A percentile compares a stretch with the other conserved stretches of the same genome.
These are phyloP conservation scores for Athalia circularis DNA, from an alignment of 2,888 invertebrate genomes.

Conservation along the genomic window DNA sequence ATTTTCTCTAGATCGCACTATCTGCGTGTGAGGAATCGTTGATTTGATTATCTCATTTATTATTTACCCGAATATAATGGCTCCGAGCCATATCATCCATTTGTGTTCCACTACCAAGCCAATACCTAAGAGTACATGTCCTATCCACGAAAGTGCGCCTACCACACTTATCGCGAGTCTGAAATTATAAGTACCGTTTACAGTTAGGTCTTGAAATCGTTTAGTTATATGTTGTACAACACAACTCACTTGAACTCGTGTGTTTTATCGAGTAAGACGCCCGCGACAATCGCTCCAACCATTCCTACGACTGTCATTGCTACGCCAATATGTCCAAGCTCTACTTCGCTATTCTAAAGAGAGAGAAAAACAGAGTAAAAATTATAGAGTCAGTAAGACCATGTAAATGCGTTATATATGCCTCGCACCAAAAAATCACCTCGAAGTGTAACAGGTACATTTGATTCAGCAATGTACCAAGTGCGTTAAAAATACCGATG, in stretches of 20 bases:
- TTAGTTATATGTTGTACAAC: background rate
- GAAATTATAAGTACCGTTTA: conserved; percentile 56
- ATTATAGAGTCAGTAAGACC: background rate
- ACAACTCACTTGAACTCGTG: conserved; percentile 79
- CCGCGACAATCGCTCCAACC: conserved; percentile 80
- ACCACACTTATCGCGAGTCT: conserved; percentile 76
- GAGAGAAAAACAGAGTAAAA: background rate
- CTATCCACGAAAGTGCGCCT: conserved; percentile 62
- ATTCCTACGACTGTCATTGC: conserved; percentile 80
- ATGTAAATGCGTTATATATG: background rate
- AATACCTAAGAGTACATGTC: conserved; percentile 64
- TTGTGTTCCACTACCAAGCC: conserved; percentile 61
- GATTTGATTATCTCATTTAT: too few relatives aligned
- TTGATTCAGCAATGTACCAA: conserved; percentile 78
- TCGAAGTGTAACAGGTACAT: conserved; percentile 77
- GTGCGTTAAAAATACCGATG: conserved; percentile 79
- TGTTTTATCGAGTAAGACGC: conserved; percentile 80
- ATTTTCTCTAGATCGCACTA: too few relatives aligned
- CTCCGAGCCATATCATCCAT: conserved; percentile 65
- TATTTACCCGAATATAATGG: conserved; percentile 64
- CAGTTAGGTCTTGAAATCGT: background rate
- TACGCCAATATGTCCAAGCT: conserved; percentile 80
- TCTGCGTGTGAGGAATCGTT: too few relatives aligned
- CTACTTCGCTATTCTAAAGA: conserved; percentile 74
- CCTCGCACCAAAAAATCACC: conserved; percentile 66